phyloP scores from a whole-genome alignment of 1,140 invertebrate genomes.

The Drosophila kepulauana region DNA sequence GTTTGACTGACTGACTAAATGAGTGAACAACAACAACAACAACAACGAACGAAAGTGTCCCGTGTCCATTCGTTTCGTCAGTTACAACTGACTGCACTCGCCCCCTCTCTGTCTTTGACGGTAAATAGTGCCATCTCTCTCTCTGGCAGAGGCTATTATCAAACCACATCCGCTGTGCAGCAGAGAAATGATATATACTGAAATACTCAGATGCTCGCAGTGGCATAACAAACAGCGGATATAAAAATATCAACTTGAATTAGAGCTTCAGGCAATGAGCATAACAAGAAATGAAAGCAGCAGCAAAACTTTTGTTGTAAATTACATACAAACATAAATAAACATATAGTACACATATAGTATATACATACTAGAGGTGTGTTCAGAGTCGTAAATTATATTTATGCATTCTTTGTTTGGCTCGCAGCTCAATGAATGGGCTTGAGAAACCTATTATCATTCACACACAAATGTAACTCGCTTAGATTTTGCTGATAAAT shows the following conservation, averaged over 20 bases:
- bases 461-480: conserved; percentile 11
- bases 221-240: conserved; percentile 62
- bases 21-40: conserved; percentile 27
- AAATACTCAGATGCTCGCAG: conserved; percentile 1
- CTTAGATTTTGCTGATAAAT: conserved; percentile 17
- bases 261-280: conserved; percentile 69
- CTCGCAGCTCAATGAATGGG: conserved; percentile 21
- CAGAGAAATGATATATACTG: conserved; percentile 50
- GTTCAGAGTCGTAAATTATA: conserved; percentile 36
- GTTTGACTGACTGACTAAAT: conserved; percentile 79
- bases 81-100: conserved; percentile 75
- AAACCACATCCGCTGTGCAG: conserved; percentile 75
- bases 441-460: conserved; percentile 24
- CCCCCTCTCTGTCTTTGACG: neutral
- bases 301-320: conserved; percentile 34
- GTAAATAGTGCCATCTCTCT: conserved; percentile 18
- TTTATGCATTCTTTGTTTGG: conserved; percentile 31
- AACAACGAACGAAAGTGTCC: conserved; percentile 5
- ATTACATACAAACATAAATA: neutral
- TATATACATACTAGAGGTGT: neutral
- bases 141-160: conserved; percentile 57
- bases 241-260: conserved; percentile 75
- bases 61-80: conserved; percentile 50
- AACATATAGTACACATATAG: conserved; percentile 1
- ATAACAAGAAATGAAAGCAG: conserved; percentile 55